Percentiles rank a stretch among this genome's conserved stretches.
Conservation (phyloP, 2,888 invertebrate species). For the Lamellibrachia columna region DNA sequence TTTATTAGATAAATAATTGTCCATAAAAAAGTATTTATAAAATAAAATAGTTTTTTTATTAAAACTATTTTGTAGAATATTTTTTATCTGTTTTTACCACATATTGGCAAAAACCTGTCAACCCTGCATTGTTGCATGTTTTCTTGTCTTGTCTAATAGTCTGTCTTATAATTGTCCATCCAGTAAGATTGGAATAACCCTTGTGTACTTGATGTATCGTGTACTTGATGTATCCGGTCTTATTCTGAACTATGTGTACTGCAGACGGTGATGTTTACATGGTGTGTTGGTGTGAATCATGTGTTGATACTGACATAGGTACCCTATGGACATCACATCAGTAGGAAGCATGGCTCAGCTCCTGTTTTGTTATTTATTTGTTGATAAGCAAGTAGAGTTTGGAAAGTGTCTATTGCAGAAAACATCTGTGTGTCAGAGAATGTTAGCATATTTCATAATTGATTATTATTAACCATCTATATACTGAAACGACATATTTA, state of each 20-base stretch:
- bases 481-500: too few species aligned
- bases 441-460: neutral
- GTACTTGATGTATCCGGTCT: neutral
- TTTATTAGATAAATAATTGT: too few species aligned
- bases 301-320: neutral
- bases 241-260: neutral
- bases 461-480: too few species aligned
- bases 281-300: neutral
- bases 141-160: too few species aligned
- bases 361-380: neutral
- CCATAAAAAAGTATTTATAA: too few species aligned
- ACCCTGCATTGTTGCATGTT: too few species aligned
- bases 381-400: neutral
- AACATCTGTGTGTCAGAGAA: neutral
- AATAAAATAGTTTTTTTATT: too few species aligned
- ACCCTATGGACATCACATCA: neutral
- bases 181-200: neutral
- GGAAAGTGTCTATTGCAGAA: neutral
- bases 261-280: neutral
- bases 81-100: too few species aligned
- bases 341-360: neutral
- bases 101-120: too few species aligned
- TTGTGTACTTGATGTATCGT: too few species aligned
- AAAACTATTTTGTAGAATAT: too few species aligned
- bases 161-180: too few species aligned